Conservation (phyloP, 2,888 invertebrate genomes). For the Yponomeuta evonymella region DNA sequence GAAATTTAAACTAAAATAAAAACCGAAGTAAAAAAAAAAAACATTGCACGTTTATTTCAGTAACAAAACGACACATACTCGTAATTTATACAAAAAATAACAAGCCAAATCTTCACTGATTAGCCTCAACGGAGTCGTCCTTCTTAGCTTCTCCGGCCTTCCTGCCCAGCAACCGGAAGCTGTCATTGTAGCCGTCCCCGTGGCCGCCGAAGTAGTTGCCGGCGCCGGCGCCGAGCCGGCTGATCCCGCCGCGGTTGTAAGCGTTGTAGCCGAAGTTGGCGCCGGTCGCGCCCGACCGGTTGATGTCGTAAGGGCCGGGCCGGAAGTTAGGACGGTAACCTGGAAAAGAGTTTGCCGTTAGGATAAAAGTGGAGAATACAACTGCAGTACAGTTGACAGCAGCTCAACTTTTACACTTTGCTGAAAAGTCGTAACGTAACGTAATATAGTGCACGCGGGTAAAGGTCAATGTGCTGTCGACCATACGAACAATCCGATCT, state of each 20-base stretch:
- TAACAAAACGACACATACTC: not conserved
- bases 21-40: not conserved
- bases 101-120: not conserved
- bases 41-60: not conserved
- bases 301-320: conserved; percentile 28
- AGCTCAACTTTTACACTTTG: no score
- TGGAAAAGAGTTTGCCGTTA: conserved; percentile 8
- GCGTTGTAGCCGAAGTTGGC: conserved; percentile 31
- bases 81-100: conserved; percentile 7
- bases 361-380: no score
- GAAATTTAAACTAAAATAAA: not conserved
- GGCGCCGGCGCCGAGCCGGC: conserved; percentile 26
- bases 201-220: conserved; percentile 52
- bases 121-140: conserved; percentile 19
- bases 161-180: conserved; percentile 45
- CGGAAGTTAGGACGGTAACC: conserved; percentile 32
- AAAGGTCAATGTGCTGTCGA: no score
- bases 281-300: conserved; percentile 25
- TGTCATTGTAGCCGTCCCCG: conserved; percentile 49
- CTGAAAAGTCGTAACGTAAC: no score
- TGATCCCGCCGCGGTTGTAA: conserved; percentile 26
- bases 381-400: no score
- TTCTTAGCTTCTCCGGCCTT: conserved; percentile 49
- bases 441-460: no score
- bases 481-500: no score